These are phyloP conservation scores for Channa striata DNA, from an alignment of 2,797 vertebrate genomes.

Conservation along the genomic window DNA sequence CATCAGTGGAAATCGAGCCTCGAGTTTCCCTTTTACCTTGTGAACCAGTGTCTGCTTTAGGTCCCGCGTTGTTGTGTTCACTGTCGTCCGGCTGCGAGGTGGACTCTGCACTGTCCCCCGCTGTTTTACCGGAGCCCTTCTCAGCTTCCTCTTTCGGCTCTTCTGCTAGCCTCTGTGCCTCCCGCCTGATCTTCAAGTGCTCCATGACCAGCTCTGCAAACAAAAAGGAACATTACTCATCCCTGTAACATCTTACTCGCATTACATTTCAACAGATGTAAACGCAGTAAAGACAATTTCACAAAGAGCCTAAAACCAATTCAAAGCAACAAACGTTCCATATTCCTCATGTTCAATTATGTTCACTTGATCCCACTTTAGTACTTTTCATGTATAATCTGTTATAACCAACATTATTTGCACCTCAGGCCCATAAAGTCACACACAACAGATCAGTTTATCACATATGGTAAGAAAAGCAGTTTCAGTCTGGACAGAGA, in stretches of 20 bases:
- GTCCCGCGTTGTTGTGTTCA: constrained; percentile 55
- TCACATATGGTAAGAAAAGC: too few relatives aligned
- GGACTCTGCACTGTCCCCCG: constrained; percentile 57
- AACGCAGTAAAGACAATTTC: neutral
- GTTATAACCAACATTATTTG: too few relatives aligned
- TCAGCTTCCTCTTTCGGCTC: constrained; percentile 83
- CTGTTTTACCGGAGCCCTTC: constrained; percentile 60
- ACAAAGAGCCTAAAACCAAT: too few relatives aligned
- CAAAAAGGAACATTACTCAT: neutral
- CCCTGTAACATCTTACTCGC: too few relatives aligned
- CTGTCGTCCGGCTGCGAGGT: constrained; percentile 53
- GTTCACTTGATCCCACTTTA: too few relatives aligned
- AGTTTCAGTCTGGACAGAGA: too few relatives aligned
- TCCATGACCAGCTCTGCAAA: constrained; percentile 90
- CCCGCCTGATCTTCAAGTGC: constrained; percentile 85
- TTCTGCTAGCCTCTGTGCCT: constrained; percentile 73
- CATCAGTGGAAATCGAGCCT: too few relatives aligned
- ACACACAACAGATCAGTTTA: neutral
- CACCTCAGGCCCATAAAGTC: too few relatives aligned
- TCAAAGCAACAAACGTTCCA: too few relatives aligned
- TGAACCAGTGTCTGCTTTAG: constrained; percentile 65
- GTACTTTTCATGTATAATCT: too few relatives aligned
- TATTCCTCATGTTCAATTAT: too few relatives aligned
- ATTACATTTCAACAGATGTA: neutral
- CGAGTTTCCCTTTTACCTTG: constrained; percentile 82